Percentiles rank a stretch among this genome's conserved stretches.
These are phyloP conservation scores for Aphelenchoides fujianensis DNA, from an alignment of 1,140 invertebrate genomes.

Conservation along the genomic window DNA sequence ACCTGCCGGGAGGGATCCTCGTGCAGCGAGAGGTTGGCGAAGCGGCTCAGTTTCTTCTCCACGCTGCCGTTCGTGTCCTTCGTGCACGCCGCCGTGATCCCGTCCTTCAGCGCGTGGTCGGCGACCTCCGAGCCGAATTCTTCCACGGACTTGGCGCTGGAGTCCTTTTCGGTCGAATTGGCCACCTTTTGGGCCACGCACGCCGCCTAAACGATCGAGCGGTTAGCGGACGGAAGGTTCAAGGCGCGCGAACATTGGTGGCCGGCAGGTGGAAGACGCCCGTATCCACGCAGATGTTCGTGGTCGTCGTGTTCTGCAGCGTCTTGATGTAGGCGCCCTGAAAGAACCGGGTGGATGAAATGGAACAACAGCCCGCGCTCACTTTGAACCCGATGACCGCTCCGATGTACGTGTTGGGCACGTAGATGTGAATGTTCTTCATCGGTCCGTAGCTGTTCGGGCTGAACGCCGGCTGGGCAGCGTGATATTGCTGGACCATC, in stretches of 20 bases:
- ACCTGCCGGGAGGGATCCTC: not conserved
- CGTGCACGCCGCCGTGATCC: not conserved
- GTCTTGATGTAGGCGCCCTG: not conserved
- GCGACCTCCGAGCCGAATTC: constrained; percentile 6
- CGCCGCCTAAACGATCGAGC: not conserved
- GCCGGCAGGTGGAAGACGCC: not conserved
- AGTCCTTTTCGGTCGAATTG: not conserved
- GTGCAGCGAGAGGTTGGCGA: not conserved
- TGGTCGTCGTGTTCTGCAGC: not conserved
- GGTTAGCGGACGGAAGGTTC: not conserved
- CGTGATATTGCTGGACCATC: too few species aligned
- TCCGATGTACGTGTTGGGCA: constrained; percentile 32
- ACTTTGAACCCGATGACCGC: constrained; percentile 32
- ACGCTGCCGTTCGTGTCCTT: not conserved
- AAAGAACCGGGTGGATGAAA: too few species aligned
- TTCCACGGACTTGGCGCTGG: not conserved
- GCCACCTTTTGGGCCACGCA: not conserved
- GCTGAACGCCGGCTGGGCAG: too few species aligned
- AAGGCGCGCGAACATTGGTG: not conserved
- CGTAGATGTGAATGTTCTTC: constrained; percentile 28
- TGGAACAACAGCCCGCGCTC: not conserved
- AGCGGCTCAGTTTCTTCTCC: not conserved
- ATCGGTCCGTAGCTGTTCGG: too few species aligned
- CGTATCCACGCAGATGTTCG: not conserved
- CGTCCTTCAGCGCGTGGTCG: not conserved